Conservation (phyloP, 1,140 invertebrate genomes). For the Mizuhopecten yessoensis region DNA sequence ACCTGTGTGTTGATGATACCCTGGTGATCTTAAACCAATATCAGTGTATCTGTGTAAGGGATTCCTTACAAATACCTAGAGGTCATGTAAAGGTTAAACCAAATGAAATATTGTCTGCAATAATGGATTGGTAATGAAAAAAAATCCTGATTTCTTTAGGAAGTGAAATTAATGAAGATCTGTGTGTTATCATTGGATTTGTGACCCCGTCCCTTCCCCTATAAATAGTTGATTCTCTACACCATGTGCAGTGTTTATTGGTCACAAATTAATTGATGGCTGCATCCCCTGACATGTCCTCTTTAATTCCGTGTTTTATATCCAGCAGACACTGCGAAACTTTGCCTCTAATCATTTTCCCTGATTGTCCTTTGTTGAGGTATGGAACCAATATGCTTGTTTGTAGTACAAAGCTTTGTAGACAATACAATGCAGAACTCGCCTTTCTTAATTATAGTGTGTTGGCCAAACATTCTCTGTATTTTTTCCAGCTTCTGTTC, state of each 20-base stretch:
- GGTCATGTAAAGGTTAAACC: slow-evolving; percentile 13
- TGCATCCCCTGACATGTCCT: slow-evolving; percentile 12
- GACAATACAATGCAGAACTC: background rate
- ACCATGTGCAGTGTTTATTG: background rate
- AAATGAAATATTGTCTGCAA: background rate
- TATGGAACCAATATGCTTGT: background rate
- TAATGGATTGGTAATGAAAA: background rate
- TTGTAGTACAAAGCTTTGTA: background rate
- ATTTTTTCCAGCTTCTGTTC: too few relatives aligned
- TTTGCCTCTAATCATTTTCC: slow-evolving; percentile 13
- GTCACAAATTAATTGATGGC: background rate
- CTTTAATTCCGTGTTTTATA: slow-evolving; percentile 35
- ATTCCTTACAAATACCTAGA: too few relatives aligned
- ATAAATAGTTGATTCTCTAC: background rate
- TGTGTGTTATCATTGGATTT: slow-evolving; percentile 21
- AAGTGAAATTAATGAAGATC: slow-evolving; percentile 24
- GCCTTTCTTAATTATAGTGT: background rate
- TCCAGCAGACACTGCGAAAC: background rate
- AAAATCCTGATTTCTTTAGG: background rate
- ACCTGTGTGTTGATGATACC: too few relatives aligned
- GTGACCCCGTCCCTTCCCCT: background rate
- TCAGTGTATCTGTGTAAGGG: background rate
- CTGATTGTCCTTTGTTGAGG: background rate
- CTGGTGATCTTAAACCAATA: too few relatives aligned
- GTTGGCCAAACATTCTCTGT: background rate